Evolutionary conservation across 1,140 invertebrate genomes (phyloP).

Genomic region (Asobara japonica): DNA sequence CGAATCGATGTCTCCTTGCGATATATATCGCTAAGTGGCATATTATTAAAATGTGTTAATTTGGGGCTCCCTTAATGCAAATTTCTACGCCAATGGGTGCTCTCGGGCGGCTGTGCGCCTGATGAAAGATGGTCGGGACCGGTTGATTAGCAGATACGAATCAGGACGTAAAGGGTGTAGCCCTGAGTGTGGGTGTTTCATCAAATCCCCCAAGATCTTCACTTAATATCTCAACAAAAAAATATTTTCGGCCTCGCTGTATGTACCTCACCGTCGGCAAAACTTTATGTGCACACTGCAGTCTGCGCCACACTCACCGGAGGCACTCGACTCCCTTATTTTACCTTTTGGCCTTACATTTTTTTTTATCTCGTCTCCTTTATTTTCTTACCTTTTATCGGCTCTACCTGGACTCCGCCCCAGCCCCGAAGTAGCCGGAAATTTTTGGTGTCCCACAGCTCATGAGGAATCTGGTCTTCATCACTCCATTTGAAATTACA

Average conservation of each 20-base stretch:
- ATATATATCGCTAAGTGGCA: no score
- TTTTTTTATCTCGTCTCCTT: not conserved
- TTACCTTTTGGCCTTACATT: not conserved
- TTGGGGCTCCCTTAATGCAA: not conserved
- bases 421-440: not conserved
- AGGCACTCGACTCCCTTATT: not conserved
- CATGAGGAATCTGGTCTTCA: not conserved
- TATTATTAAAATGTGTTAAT: no score
- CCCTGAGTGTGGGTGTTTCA: not conserved
- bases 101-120: not conserved
- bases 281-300: not conserved
- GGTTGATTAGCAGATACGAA: conserved; percentile 5
- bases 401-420: not conserved
- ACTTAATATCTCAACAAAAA: not conserved
- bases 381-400: not conserved
- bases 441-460: not conserved
- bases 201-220: not conserved
- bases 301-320: not conserved
- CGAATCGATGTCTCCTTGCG: no score
- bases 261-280: not conserved
- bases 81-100: not conserved
- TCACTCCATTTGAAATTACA: not conserved
- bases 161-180: not conserved
- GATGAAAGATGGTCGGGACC: not conserved
- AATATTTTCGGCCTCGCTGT: not conserved